phyloP scores from a whole-genome alignment of 2,888 invertebrate genomes.

The Agonum fuliginosum region DNA sequence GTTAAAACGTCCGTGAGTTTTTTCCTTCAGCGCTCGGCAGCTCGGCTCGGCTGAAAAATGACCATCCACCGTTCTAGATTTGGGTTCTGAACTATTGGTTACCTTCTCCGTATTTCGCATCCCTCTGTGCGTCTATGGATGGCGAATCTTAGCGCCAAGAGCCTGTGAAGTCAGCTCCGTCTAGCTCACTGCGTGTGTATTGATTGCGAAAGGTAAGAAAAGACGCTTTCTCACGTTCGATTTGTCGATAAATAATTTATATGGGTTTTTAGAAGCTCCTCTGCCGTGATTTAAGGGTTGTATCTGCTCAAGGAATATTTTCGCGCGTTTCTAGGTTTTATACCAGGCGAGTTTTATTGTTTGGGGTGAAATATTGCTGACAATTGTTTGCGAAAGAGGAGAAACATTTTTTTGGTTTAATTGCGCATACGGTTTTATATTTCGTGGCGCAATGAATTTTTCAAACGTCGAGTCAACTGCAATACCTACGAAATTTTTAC shows the following conservation, averaged over 20 bases:
- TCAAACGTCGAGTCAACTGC: no score
- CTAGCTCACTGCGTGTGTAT: slow-evolving; percentile 3
- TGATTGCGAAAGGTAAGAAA: slow-evolving; percentile 44
- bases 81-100: not conserved
- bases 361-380: slow-evolving; percentile 2
- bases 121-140: not conserved
- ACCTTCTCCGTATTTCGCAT: not conserved
- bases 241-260: slow-evolving; percentile 53
- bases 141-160: not conserved
- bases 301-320: slow-evolving; percentile 20
- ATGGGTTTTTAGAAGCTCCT: slow-evolving; percentile 39
- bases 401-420: slow-evolving; percentile 9
- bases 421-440: not conserved
- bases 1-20: not conserved
- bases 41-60: not conserved
- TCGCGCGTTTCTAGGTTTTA: slow-evolving; percentile 7
- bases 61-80: not conserved
- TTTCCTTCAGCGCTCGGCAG: no score
- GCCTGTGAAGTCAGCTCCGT: not conserved
- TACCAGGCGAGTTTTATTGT: not conserved
- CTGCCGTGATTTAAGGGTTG: slow-evolving; percentile 43
- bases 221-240: slow-evolving; percentile 35
- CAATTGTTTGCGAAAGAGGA: slow-evolving; percentile 16
- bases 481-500: no score
- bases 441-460: not conserved